phyloP scores from a whole-genome alignment of 2,888 invertebrate species.

The Ormyrus nitidulus region DNA sequence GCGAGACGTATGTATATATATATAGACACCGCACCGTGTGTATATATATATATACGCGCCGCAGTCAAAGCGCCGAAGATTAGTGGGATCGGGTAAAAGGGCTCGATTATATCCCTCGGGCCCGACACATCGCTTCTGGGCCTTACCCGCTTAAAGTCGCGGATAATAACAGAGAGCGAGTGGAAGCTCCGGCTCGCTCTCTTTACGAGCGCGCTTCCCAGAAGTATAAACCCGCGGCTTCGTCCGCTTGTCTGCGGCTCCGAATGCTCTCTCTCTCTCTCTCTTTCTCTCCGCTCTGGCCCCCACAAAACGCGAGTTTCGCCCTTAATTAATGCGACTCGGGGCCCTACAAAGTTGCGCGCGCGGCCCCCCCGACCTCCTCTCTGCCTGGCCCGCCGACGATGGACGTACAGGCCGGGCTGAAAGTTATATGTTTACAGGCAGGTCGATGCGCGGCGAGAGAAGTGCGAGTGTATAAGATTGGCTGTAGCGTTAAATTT shows the following conservation, averaged over 20 bases:
- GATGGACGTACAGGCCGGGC: no score
- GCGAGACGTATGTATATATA: neutral
- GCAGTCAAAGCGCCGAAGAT: constrained; percentile 58
- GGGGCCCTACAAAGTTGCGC: constrained; percentile 64
- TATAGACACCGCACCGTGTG: neutral
- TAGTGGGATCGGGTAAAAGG: constrained; percentile 67
- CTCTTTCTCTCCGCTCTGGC: neutral
- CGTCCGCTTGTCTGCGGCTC: no score
- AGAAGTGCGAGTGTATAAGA: no score
- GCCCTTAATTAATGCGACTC: constrained; percentile 69
- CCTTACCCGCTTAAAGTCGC: constrained; percentile 66
- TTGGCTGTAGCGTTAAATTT: no score
- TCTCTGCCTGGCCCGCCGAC: neutral
- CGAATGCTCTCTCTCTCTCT: constrained; percentile 42
- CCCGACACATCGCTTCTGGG: constrained; percentile 65
- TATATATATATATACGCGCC: neutral
- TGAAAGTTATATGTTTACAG: no score
- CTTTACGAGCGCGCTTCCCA: constrained; percentile 74
- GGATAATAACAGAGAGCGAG: constrained; percentile 73
- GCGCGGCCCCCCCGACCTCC: constrained; percentile 2
- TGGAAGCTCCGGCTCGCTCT: constrained; percentile 66
- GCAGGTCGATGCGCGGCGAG: no score
- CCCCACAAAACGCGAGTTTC: constrained; percentile 56
- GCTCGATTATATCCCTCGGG: constrained; percentile 65
- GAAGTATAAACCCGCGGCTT: constrained; percentile 71